A percentile compares a stretch with the other conserved stretches of the same genome.
These are phyloP conservation scores for Turdus rufiventris DNA, from an alignment of 2,113 vertebrate species.

Conservation along the genomic window DNA sequence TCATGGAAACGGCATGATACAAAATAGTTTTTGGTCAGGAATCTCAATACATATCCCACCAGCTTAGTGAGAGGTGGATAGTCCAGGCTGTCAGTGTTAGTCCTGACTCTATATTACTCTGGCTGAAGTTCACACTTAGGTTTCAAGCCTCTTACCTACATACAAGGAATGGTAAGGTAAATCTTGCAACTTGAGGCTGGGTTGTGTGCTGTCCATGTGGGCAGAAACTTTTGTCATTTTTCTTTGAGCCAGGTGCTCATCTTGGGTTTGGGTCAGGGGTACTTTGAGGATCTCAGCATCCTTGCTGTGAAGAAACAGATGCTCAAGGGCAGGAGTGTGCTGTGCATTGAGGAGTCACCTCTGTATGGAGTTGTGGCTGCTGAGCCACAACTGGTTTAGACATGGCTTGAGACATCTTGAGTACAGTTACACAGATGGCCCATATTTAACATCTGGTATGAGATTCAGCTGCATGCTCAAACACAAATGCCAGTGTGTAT, in stretches of 20 bases:
- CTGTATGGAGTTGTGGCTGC: neutral
- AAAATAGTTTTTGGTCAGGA: neutral
- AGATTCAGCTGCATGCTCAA: neutral
- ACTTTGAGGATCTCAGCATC: neutral
- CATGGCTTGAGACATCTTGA: neutral
- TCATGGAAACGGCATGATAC: neutral
- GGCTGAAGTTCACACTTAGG: neutral
- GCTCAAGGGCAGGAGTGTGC: neutral
- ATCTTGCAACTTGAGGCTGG: neutral
- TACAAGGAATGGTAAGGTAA: neutral
- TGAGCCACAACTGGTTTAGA: neutral
- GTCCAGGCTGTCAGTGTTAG: neutral
- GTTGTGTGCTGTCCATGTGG: neutral
- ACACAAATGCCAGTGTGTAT: fast-evolving
- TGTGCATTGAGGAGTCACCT: neutral
- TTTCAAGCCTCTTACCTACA: neutral
- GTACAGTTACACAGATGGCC: neutral
- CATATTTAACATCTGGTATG: neutral
- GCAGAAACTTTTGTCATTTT: neutral
- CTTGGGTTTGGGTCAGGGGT: neutral
- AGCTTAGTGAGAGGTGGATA: neutral
- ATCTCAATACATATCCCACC: neutral
- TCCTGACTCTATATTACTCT: neutral
- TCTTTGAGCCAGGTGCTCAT: neutral
- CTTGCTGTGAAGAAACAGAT: neutral